Percentiles rank a stretch among this genome's conserved stretches.
Conservation (phyloP, 2,113 vertebrate genomes). For the Xenopus laevis region DNA sequence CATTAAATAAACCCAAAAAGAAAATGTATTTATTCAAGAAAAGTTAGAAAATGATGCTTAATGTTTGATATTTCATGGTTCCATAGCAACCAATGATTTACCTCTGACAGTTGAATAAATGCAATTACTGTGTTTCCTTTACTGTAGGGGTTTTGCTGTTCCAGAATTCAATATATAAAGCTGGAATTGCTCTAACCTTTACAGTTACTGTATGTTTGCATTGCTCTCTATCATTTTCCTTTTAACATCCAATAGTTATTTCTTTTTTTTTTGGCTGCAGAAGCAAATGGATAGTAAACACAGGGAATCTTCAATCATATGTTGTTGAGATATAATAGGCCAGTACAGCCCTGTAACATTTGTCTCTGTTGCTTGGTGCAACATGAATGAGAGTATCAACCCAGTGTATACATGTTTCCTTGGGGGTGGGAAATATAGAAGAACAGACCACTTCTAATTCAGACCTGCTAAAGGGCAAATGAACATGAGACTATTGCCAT, state of each 20-base stretch:
- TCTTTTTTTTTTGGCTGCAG: too few relatives aligned
- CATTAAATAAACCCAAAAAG: neutral
- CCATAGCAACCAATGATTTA: constrained; percentile 38
- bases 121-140: constrained; percentile 26
- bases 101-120: constrained; percentile 9
- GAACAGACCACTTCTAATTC: too few relatives aligned
- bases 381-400: too few relatives aligned
- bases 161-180: constrained; percentile 28
- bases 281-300: too few relatives aligned
- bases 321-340: too few relatives aligned
- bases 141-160: constrained; percentile 16
- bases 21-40: constrained; percentile 10
- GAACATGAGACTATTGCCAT: too few relatives aligned
- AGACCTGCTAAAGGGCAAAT: too few relatives aligned
- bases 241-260: neutral
- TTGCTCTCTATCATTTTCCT: neutral
- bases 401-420: too few relatives aligned
- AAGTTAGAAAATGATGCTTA: neutral
- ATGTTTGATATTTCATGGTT: constrained; percentile 3
- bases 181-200: constrained; percentile 35
- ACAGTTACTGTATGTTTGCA: constrained; percentile 12
- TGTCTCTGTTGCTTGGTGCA: too few relatives aligned
- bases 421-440: too few relatives aligned
- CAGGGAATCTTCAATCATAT: too few relatives aligned
- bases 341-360: too few relatives aligned